These are phyloP conservation scores for Lycophotia porphyrea DNA, from an alignment of 2,888 invertebrate genomes.

Conservation along the genomic window DNA sequence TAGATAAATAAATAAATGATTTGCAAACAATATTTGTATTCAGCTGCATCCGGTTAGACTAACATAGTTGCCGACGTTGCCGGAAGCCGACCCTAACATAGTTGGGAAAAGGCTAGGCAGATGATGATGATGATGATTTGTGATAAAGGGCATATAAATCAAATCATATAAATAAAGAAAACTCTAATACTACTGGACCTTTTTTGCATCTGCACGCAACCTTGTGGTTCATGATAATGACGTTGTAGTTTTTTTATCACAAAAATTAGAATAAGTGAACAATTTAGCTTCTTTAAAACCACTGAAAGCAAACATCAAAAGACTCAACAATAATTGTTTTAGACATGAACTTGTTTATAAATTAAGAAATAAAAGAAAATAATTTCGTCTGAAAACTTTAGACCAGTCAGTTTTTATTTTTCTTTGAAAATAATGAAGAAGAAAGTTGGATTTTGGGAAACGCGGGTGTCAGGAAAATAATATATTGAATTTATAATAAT, in stretches of 20 bases:
- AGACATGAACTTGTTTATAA: slow-evolving; percentile 19
- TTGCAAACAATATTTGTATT: too few relatives aligned
- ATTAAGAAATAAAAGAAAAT: slow-evolving; percentile 10
- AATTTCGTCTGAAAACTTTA: background rate
- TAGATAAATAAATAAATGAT: too few relatives aligned
- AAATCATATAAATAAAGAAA: background rate
- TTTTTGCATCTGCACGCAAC: slow-evolving; percentile 29
- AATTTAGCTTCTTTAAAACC: slow-evolving; percentile 43
- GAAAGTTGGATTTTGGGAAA: slow-evolving; percentile 28
- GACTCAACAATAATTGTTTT: slow-evolving; percentile 10
- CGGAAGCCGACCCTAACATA: too few relatives aligned
- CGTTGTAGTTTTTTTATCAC: slow-evolving; percentile 63
- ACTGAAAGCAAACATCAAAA: slow-evolving; percentile 20
- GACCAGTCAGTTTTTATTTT: background rate
- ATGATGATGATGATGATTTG: too few relatives aligned
- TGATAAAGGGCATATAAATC: background rate
- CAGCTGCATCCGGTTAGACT: too few relatives aligned
- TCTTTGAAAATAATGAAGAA: slow-evolving; percentile 3
- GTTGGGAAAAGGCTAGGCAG: too few relatives aligned
- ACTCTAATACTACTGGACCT: slow-evolving; percentile 19
- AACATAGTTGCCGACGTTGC: too few relatives aligned
- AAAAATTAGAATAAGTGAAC: slow-evolving; percentile 59
- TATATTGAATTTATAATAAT: slow-evolving; percentile 8
- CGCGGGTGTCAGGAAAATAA: background rate
- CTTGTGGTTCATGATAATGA: slow-evolving; percentile 63